Conservation (phyloP, 2,797 vertebrate species). For the Glossophaga mutica region DNA sequence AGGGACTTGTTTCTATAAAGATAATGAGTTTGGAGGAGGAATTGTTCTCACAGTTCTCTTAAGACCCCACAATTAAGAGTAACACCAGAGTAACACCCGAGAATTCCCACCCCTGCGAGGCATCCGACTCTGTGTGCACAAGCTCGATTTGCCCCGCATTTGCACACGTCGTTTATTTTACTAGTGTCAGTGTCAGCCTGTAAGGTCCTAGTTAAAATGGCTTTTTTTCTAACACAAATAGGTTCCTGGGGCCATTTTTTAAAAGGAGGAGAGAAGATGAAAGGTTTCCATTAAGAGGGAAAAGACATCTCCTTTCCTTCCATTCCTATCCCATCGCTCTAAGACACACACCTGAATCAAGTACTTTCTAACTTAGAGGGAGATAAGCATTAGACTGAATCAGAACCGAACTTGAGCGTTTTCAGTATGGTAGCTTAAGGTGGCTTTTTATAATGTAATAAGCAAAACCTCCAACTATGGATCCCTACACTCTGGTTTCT, state of each 20-base stretch:
- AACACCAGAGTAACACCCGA: not conserved
- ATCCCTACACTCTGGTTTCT: not conserved
- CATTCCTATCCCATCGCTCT: not conserved
- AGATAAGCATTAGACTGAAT: not conserved
- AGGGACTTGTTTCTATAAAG: not conserved
- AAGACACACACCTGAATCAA: conserved; percentile 1
- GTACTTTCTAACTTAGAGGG: not conserved
- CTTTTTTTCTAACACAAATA: not conserved
- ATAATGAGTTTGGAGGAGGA: not conserved
- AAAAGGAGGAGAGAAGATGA: not conserved
- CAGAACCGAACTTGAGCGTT: not conserved
- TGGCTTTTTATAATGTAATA: not conserved
- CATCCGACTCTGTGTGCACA: not conserved
- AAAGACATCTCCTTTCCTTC: not conserved
- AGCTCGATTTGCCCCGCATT: not conserved
- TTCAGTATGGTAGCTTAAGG: not conserved
- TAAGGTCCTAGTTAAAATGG: not conserved
- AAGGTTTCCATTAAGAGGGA: not conserved
- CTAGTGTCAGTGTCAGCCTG: not conserved
- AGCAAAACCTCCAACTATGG: not conserved
- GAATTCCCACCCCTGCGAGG: not conserved
- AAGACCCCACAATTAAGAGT: not conserved
- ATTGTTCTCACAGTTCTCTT: not conserved
- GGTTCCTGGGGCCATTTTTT: not conserved
- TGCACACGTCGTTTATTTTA: not conserved